Evolutionary conservation across 2,888 invertebrate species (phyloP), one percentile per base, ranked within the genome.

Genomic region (Nomada ferruginata): DNA sequence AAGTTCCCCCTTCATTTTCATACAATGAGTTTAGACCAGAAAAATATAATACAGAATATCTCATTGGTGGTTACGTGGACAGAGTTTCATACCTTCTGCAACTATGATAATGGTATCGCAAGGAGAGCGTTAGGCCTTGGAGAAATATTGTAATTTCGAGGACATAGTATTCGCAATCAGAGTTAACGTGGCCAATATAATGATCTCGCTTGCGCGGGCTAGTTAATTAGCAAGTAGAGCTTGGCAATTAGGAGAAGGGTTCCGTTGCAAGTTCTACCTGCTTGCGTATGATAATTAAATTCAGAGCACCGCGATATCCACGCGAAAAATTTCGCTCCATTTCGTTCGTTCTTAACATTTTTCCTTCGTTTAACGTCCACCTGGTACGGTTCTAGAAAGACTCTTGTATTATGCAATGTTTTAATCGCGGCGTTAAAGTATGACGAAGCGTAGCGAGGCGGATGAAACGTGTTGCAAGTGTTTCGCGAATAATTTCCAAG

Each of bases 401-500:
- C 11, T 53, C 23, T 20, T 23, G 36, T 18, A 26, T 7, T 18
- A 11, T 2, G 13, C 11, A 36, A 36, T 36, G 26, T 44, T 44
- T 57, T 15, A 69, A 42, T 15, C 47, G 29, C 7, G 15, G 29
- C 29, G 20, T 20, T 42, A 26, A 44, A 55, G 53, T 44, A 52
- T 71, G 36, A 53, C 52, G 36, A 23, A 61, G 50, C 2, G 2
- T 50, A 44, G 60, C 23, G 55, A 42, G 50, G 36, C 18, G 55
- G 50, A n/a, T 47, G 72, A 68, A 79, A 63, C 13, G 61, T 10
- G 66, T 57, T 10, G 74, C 66, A 59, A 66, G 53, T 11, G 65
- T 78, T 82, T 63, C 76, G 57, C 63, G 47, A 47, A 72, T 68
- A 76, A 76, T 82, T 82, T 82, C 53, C 69, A 64, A 23, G 47